Evolutionary conservation across 2,113 vertebrate species (phyloP).

Genomic region (Silurus asotus): DNA sequence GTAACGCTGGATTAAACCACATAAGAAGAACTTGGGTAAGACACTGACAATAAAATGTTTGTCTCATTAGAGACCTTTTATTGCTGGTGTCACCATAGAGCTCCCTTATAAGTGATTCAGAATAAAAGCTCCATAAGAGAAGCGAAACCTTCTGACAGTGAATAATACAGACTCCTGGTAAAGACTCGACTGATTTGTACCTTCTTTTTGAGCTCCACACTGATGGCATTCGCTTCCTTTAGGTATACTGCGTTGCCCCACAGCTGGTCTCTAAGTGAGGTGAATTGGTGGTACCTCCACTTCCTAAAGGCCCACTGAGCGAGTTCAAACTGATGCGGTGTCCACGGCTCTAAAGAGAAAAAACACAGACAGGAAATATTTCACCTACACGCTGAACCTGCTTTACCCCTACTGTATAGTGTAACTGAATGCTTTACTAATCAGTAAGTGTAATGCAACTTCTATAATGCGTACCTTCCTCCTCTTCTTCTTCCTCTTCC

Average conservation of each 20-base stretch:
- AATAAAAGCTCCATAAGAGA: not conserved
- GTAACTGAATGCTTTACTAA: constrained; percentile 17
- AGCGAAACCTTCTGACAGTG: not conserved
- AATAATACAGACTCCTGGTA: not conserved
- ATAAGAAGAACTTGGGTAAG: not conserved
- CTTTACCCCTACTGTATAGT: not conserved
- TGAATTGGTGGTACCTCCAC: constrained; percentile 97
- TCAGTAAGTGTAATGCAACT: not conserved
- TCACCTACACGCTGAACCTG: not conserved
- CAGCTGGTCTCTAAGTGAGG: constrained; percentile 90
- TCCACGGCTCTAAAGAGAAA: constrained; percentile 85
- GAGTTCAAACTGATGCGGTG: constrained; percentile 88
- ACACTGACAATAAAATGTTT: not conserved
- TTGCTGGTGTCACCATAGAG: not conserved
- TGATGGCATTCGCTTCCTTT: constrained; percentile 97
- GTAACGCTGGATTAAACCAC: not conserved
- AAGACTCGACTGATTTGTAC: constrained; percentile 64
- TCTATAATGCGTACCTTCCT: constrained; percentile 71
- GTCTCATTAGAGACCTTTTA: not conserved
- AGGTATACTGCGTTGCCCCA: constrained; percentile 97
- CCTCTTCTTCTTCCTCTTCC: constrained; percentile 87
- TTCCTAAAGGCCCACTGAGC: constrained; percentile 98
- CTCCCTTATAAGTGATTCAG: not conserved
- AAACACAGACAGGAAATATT: not conserved
- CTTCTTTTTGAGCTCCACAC: constrained; percentile 97